phyloP scores from a whole-genome alignment of 2,797 vertebrate species.

The Periophthalmus magnuspinnatus region DNA sequence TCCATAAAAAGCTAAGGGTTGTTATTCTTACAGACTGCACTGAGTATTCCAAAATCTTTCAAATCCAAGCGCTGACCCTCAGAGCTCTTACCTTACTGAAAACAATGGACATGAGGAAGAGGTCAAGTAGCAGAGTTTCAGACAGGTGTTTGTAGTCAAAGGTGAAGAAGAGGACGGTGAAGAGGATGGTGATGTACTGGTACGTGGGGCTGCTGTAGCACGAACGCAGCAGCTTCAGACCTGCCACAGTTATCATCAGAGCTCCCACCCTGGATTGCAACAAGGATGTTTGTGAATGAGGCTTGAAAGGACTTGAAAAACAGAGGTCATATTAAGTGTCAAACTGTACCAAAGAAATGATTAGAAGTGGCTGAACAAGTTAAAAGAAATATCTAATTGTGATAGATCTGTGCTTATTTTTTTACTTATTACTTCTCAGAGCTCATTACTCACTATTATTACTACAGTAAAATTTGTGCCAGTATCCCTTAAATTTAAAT shows the following conservation, averaged over 20 bases:
- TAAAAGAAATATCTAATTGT: neutral
- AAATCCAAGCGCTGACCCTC: neutral
- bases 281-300: neutral
- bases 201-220: slow-evolving; percentile 96
- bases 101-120: slow-evolving; percentile 97
- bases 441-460: no score
- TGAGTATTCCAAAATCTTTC: neutral
- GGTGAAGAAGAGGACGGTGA: slow-evolving; percentile 97
- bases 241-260: slow-evolving; percentile 94
- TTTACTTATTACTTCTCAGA: no score
- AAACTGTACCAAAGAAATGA: neutral
- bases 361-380: neutral
- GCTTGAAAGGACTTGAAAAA: no score
- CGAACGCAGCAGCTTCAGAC: slow-evolving; percentile 95
- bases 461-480: no score
- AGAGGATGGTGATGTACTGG: slow-evolving; percentile 95
- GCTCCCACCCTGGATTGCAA: slow-evolving; percentile 84
- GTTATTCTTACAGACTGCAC: neutral
- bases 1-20: no score
- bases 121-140: slow-evolving; percentile 95
- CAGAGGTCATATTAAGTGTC: neutral
- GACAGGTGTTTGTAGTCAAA: slow-evolving; percentile 94
- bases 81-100: slow-evolving; percentile 90
- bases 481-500: no score
- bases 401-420: neutral